Base-by-base conservation (phyloP, 2,888 invertebrate genomes). In the Heliothis peltigera region DNA sequence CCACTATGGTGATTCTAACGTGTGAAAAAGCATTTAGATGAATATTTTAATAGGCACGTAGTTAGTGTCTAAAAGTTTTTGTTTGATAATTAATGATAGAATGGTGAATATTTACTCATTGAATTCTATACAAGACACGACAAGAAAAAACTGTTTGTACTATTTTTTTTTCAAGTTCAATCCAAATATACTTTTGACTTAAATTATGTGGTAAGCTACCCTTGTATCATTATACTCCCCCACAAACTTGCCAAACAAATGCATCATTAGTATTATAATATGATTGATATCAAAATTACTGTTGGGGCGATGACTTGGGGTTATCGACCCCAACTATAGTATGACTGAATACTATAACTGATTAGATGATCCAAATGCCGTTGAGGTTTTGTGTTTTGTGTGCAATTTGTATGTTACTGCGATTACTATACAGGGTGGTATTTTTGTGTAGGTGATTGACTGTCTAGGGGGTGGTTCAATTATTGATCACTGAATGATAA, bases 221-320 rank as follows among this genome's bases (percentile, higher is more conserved):
- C 15, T n/a, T 35, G n/a, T 48, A 39, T 73, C 52, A 62, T 74
- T 65, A 64, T 7, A 18, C 10, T 61, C 43, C 47, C 59, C 64
- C 52, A 17, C 21, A 21, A 60, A 63, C 49, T 60, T 63, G 65
- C 78, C 65, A 61, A 68, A 80, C 75, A 79, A 74, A 70, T 51
- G 52, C 53, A 17, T 77, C 80, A 77, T 77, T 79, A 80, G 75
- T 59, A 69, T 61, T 21, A 77, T 54, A 71, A 80, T 75, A 67
- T 59, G 78, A 75, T 71, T 74, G 78, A 77, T 73, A 67, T 42
- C 55, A 35, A 59, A 70, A 70, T 76, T 79, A 61, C 44, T 52
- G 43, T 15, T 64, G 35, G 66, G 66, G 68, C 28, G 65, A 69
- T 68, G 59, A 66, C 59, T 64, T 22, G 43, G 56, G 64, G 67